A percentile compares a stretch with the other conserved stretches of the same genome.
Evolutionary conservation across 2,888 invertebrate species (phyloP).

Genomic region (Ectropis crepuscularia): DNA sequence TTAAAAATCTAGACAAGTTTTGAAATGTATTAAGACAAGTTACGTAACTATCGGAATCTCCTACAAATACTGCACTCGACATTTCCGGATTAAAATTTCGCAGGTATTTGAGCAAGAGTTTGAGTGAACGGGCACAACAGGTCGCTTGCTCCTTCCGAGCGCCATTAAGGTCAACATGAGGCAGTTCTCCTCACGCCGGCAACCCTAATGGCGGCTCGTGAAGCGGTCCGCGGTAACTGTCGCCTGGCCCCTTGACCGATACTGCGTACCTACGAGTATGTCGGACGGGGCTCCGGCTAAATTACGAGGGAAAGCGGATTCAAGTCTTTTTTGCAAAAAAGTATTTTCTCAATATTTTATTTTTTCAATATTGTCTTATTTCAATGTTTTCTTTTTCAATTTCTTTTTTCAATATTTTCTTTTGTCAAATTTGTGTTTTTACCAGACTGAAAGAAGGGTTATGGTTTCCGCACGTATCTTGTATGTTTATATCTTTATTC

Average conservation of each 20-base stretch:
- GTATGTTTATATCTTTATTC: no score
- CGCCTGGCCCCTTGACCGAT: conserved; percentile 58
- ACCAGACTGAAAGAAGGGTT: no score
- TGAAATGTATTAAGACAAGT: no score
- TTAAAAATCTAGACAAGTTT: no score
- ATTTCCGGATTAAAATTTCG: background rate
- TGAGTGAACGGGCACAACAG: conserved; percentile 12
- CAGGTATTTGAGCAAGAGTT: background rate
- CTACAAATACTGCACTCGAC: no score
- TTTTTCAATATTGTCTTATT: background rate
- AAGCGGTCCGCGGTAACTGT: conserved; percentile 48
- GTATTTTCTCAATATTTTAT: background rate
- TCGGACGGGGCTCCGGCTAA: conserved; percentile 30
- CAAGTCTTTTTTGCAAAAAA: no score
- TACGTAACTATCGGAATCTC: no score
- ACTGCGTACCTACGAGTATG: conserved; percentile 34
- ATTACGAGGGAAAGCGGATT: conserved; percentile 13
- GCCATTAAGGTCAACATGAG: conserved; percentile 30
- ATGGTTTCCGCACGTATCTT: no score
- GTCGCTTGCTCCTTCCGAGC: conserved; percentile 11
- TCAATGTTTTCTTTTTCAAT: no score
- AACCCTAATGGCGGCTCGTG: conserved; percentile 40
- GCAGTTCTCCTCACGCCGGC: conserved; percentile 41
- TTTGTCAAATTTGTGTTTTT: no score
- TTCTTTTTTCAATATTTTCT: no score